Base-by-base conservation (phyloP, 64 coral and sea anemone genomes). In the Acropora tenuis region DNA sequence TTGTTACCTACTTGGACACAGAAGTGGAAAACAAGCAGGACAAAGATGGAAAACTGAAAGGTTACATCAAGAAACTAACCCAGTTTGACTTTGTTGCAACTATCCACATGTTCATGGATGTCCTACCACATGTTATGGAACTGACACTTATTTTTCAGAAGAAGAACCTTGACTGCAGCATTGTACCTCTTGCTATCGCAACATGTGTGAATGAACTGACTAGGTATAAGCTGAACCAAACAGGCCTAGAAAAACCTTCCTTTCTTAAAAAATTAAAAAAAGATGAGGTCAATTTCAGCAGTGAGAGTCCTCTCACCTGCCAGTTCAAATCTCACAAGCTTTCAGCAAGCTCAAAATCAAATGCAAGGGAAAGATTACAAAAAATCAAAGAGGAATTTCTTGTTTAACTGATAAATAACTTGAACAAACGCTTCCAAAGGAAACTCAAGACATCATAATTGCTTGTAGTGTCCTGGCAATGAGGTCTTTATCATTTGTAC, bases 51-150 rank as follows among this genome's bases (percentile, higher is more conserved):
- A 30, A 30, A 30, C 30, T 30, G 30, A 30, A 30, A 30, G 30
- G 30, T 30, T 30, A 30, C 30, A 30, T 90, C 66, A 90, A 90
- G 48, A 81, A 90, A 41, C 19, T 82, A 69, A 90, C 89, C 71
- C 78, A 82, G 57, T 90, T 52, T 90, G 89, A 82, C 47, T 82
- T 90, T 82, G 78, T 90, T 41, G 89, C 89, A 73, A 82, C 78
- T 82, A 82, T 82, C 60, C 30, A 30, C 30, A 30, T 30, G 30
- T 30, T 30, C 30, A 30, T 30, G 30, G 78, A 90, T 67, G 71
- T 82, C 66, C 73, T 90, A 82, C 89, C 89, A 53, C 30, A 30
- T 30, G 50, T 90, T 17, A 90, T 82, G 78, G 77, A 82, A 69
- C 78, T 90, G 68, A 90, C 89, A 80, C 78, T 90, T 18, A 90